Conservation (phyloP, 2,113 vertebrate genomes). For the Sphyrna mokarran region DNA sequence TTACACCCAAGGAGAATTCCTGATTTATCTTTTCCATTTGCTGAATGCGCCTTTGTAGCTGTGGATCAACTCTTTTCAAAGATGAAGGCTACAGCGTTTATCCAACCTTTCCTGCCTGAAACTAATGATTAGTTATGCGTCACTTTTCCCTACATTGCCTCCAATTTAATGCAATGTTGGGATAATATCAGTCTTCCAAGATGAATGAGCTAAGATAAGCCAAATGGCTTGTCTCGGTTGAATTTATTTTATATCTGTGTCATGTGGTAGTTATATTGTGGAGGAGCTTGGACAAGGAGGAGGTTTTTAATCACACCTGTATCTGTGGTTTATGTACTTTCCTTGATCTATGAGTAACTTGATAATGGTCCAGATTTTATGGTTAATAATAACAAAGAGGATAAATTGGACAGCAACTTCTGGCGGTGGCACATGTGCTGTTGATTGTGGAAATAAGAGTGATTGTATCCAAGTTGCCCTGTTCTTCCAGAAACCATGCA, state of each 20-base stretch:
- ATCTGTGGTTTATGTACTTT: background rate
- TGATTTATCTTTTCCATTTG: too few species aligned
- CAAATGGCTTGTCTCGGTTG: background rate
- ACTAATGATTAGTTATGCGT: too few species aligned
- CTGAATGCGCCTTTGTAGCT: too few species aligned
- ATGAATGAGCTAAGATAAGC: background rate
- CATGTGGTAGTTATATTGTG: background rate
- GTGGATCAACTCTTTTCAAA: too few species aligned
- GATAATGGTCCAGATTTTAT: background rate
- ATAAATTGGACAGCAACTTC: background rate
- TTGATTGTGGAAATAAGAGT: background rate
- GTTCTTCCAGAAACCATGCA: background rate
- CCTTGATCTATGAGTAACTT: background rate
- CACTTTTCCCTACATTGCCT: too few species aligned
- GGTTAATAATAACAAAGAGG: background rate
- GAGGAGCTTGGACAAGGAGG: background rate
- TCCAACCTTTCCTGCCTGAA: too few species aligned
- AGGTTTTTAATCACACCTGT: background rate
- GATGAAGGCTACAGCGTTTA: too few species aligned
- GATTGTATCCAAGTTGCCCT: background rate
- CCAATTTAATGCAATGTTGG: background rate
- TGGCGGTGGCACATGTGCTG: background rate
- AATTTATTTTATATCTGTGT: background rate
- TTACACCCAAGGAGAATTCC: too few species aligned
- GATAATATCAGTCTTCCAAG: background rate